Evolutionary conservation across 1,140 invertebrate species (phyloP).

Genomic region (Ceratina australensis): DNA sequence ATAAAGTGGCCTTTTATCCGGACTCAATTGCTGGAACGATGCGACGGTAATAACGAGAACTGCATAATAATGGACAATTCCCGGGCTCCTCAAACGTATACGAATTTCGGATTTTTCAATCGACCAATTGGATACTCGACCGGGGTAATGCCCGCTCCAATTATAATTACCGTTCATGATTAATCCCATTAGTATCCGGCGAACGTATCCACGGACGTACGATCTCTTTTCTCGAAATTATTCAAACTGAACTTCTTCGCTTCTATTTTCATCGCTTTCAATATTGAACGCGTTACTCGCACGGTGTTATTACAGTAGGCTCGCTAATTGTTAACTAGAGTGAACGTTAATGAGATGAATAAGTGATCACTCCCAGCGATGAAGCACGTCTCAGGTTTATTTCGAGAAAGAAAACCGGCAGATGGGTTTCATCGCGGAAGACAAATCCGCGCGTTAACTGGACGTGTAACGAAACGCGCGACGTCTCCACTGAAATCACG

Average conservation of each 20-base stretch:
- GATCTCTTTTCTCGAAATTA: too few relatives aligned
- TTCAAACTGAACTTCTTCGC: too few relatives aligned
- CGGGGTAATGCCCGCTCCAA: background rate
- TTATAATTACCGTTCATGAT: slow-evolving; percentile 13
- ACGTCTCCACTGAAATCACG: slow-evolving; percentile 37
- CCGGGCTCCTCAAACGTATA: background rate
- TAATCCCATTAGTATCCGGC: background rate
- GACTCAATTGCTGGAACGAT: slow-evolving; percentile 23
- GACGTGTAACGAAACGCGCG: slow-evolving; percentile 43
- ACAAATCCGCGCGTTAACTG: slow-evolving; percentile 48
- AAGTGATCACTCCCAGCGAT: too few relatives aligned
- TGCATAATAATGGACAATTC: slow-evolving; percentile 31
- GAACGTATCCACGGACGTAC: slow-evolving; percentile 19
- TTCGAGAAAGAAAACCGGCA: slow-evolving; percentile 2
- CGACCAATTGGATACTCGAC: slow-evolving; percentile 22
- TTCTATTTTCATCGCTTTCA: too few relatives aligned
- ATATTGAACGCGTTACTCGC: too few relatives aligned
- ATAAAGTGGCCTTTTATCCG: slow-evolving; percentile 35
- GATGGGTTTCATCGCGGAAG: slow-evolving; percentile 31
- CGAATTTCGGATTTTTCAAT: slow-evolving; percentile 23
- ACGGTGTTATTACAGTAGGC: too few relatives aligned
- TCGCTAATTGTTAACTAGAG: too few relatives aligned
- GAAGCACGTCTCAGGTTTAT: slow-evolving; percentile 13
- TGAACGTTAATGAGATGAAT: too few relatives aligned
- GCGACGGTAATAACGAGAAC: slow-evolving; percentile 38